phyloP scores from a whole-genome alignment of 1,140 invertebrate species.

The Tetragnatha versicolor region DNA sequence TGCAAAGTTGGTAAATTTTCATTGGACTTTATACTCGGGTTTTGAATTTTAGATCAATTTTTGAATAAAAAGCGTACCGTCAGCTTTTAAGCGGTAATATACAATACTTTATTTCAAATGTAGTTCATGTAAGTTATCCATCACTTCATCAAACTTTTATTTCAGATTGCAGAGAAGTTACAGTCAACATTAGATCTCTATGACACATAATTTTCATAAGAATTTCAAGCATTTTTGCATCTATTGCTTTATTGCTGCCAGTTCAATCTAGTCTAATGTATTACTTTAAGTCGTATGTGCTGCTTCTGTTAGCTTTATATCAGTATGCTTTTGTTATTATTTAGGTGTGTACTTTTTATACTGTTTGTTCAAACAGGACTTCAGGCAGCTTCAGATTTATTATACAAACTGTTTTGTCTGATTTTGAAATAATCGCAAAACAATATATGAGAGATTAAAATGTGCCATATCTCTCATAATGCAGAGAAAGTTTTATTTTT shows the following conservation, averaged over 20 bases:
- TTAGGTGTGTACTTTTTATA: background rate
- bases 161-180: conserved; percentile 39
- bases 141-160: background rate
- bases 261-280: conserved; percentile 2
- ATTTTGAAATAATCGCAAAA: background rate
- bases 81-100: background rate
- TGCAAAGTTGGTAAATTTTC: background rate
- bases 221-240: background rate
- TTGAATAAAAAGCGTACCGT: background rate
- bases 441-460: too few relatives aligned
- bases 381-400: background rate
- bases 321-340: background rate
- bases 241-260: conserved; percentile 26
- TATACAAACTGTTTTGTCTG: background rate
- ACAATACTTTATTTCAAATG: too few relatives aligned
- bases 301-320: background rate
- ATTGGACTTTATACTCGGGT: background rate
- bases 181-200: conserved; percentile 38
- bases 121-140: too few relatives aligned
- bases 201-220: background rate
- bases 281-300: background rate
- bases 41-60: background rate
- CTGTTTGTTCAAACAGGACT: background rate
- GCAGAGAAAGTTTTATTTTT: background rate
- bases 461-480: background rate